Conservation (phyloP, 2,888 invertebrate species). For the Prosapia bicincta region DNA sequence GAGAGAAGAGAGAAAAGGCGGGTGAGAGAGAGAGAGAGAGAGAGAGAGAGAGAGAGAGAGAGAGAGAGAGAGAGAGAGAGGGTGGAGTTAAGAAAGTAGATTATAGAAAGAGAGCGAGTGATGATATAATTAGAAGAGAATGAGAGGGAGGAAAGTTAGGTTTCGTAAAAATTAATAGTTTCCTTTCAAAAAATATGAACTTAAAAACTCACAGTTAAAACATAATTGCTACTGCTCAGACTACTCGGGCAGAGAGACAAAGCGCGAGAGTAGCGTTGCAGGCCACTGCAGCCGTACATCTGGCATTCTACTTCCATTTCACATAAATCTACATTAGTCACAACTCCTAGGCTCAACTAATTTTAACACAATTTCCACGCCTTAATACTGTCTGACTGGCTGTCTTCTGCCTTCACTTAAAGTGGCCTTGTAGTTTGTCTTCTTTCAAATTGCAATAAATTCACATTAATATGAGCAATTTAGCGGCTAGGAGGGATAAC, state of each 20-base stretch:
- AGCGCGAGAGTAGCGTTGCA: constrained; percentile 32
- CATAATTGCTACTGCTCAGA: too few species aligned
- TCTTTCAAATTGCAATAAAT: background rate
- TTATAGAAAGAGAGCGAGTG: too few species aligned
- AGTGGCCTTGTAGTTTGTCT: background rate
- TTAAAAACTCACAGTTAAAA: too few species aligned
- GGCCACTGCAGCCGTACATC: constrained; percentile 31
- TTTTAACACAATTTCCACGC: background rate
- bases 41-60: constrained; percentile 2
- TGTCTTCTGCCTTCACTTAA: background rate
- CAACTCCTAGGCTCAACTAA: background rate
- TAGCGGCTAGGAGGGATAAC: too few species aligned
- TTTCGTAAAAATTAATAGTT: too few species aligned
- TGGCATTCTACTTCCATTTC: constrained; percentile 1
- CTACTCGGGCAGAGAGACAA: too few species aligned
- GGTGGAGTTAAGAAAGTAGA: too few species aligned
- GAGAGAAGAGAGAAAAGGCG: constrained; percentile 11
- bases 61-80: background rate
- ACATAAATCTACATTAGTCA: constrained; percentile 25
- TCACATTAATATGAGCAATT: background rate
- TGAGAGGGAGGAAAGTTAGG: too few species aligned
- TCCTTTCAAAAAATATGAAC: too few species aligned
- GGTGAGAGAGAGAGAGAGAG: background rate
- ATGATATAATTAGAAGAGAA: too few species aligned
- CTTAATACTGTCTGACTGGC: background rate